These are phyloP conservation scores for Scotopteryx bipunctaria DNA, from an alignment of 2,888 invertebrate species.

Conservation along the genomic window DNA sequence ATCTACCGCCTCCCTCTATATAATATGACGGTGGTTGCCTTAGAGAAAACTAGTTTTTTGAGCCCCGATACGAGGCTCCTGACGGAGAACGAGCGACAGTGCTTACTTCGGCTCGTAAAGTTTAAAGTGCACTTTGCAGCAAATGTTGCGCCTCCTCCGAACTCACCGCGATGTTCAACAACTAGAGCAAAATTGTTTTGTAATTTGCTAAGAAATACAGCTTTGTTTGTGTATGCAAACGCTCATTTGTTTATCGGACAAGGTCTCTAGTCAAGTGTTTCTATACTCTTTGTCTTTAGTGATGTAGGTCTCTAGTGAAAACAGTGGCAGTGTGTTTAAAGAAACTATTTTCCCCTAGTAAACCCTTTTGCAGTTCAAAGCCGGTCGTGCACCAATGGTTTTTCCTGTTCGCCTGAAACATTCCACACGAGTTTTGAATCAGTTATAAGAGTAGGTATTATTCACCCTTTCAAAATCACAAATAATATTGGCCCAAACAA, in stretches of 20 bases:
- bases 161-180: constrained; percentile 23
- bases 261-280: too few species aligned
- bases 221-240: constrained; percentile 1
- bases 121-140: constrained; percentile 55
- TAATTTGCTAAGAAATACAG: constrained; percentile 18
- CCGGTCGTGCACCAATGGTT: too few species aligned
- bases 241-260: background rate
- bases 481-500: constrained; percentile 4
- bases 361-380: too few species aligned
- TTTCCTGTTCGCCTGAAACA: too few species aligned
- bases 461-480: background rate
- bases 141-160: constrained; percentile 46
- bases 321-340: too few species aligned
- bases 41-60: background rate
- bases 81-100: constrained; percentile 13
- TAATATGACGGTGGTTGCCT: background rate
- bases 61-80: background rate
- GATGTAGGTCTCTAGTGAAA: too few species aligned
- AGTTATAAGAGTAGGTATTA: too few species aligned
- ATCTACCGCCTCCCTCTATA: too few species aligned
- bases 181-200: constrained; percentile 19
- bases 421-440: too few species aligned
- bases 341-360: too few species aligned
- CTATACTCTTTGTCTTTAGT: too few species aligned
- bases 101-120: constrained; percentile 43